Evolutionary conservation across 2,797 vertebrate species (phyloP).

Genomic region (Chaenodraco wilsoni): DNA sequence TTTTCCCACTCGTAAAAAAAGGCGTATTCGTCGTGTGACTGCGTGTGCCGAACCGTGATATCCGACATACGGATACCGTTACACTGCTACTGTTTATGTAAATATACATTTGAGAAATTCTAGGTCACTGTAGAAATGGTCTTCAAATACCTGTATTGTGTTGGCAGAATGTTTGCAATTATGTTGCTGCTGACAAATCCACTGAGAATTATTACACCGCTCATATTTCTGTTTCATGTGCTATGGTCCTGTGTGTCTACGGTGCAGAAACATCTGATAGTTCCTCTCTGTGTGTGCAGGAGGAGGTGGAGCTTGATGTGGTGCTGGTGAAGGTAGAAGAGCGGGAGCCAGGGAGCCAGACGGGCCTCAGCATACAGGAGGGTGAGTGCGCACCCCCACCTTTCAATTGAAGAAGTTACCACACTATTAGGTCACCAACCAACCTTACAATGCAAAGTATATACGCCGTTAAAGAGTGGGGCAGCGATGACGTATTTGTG

Average conservation of each 20-base stretch:
- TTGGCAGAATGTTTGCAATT: neutral
- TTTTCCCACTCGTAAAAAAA: no score
- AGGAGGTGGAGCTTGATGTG: conserved; percentile 71
- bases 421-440: neutral
- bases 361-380: conserved; percentile 75
- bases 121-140: neutral
- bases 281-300: conserved; percentile 49
- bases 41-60: no score
- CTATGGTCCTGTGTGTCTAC: neutral
- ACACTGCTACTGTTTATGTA: neutral
- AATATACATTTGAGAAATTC: neutral
- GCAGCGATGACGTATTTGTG: no score
- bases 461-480: no score
- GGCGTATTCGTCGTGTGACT: no score
- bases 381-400: conserved; percentile 63
- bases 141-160: neutral
- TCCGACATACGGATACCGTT: no score
- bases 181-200: neutral
- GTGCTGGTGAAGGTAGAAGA: conserved; percentile 81
- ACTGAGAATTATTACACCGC: no score
- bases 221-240: neutral
- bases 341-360: conserved; percentile 45
- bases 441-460: neutral
- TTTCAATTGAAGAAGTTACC: neutral
- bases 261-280: neutral